phyloP scores from a whole-genome alignment of 2,888 invertebrate genomes.

The Pegoplata infirma region DNA sequence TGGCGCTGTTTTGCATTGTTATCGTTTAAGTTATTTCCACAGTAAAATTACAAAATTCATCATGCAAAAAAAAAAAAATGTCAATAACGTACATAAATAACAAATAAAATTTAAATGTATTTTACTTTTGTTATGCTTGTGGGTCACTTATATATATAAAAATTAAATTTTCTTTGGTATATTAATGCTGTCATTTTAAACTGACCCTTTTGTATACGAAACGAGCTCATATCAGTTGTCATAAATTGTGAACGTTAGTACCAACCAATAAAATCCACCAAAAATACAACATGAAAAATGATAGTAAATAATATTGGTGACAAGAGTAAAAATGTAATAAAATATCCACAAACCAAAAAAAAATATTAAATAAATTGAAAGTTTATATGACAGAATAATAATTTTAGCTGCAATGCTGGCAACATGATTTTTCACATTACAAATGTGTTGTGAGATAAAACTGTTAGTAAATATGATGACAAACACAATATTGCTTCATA shows the following conservation, averaged over 20 bases:
- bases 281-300: conserved; percentile 12
- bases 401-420: conserved; percentile 21
- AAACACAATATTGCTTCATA: neutral
- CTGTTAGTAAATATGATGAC: neutral
- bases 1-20: too few species aligned
- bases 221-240: conserved; percentile 8
- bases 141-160: neutral
- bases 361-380: conserved; percentile 16
- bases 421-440: neutral
- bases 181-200: neutral
- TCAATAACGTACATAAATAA: too few species aligned
- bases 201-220: neutral
- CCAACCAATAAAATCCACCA: conserved; percentile 1
- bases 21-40: too few species aligned
- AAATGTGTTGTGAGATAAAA: conserved; percentile 9
- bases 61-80: too few species aligned
- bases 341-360: neutral
- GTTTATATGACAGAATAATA: conserved; percentile 22
- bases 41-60: too few species aligned
- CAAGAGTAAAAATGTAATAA: neutral
- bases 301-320: conserved; percentile 14
- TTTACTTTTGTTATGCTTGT: neutral
- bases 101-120: neutral
- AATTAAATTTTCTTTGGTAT: neutral
- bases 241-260: conserved; percentile 13